Evolutionary conservation across 2,888 invertebrate species (phyloP), one percentile per base, ranked within the genome.

Genomic region (Drosophila melanosoma): DNA sequence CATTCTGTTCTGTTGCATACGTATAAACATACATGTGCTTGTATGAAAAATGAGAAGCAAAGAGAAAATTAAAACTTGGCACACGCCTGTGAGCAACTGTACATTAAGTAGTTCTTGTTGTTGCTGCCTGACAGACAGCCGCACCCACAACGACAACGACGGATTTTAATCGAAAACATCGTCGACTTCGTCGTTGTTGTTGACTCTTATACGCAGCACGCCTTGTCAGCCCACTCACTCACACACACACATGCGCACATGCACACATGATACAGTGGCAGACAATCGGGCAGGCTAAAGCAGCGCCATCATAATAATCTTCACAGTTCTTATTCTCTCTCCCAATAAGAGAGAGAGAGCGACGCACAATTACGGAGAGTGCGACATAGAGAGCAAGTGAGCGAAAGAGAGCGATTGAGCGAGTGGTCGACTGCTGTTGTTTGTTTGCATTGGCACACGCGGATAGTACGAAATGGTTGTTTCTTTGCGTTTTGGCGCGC

Each of bases 11-110:
- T 78, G 60, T 45, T 71, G 56, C 48, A 20, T 33, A 29, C 32
- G n/a, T 12, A 8, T 23, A 15, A 20, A 20, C 11, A 51, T 12
- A 20, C 23, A 58, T 54, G 42, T 49, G 56, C 61, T 60, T 51
- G 59, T n/a, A 61, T 49, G 54, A 57, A 69, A 66, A 53, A 74
- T 45, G 40, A 56, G 40, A 65, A 65, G 38, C 33, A 60, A 69
- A 75, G 70, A 74, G 69, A 73, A 74, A 69, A 69, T 63, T 62
- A 65, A 77, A 82, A 69, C 64, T 75, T 77, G 84, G 84, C 84
- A 84, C 76, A 84, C 81, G 83, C 74, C 75, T 74, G 77, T 38
- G 56, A 62, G 70, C 71, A 79, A 87, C 86, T 86, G 87, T 86
- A 87, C 87, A 74, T 69, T 70, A 53, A 45, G 58, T 64, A 73